These are phyloP conservation scores for Heliconius himera DNA, from an alignment of 1,140 invertebrate genomes.

Conservation along the genomic window DNA sequence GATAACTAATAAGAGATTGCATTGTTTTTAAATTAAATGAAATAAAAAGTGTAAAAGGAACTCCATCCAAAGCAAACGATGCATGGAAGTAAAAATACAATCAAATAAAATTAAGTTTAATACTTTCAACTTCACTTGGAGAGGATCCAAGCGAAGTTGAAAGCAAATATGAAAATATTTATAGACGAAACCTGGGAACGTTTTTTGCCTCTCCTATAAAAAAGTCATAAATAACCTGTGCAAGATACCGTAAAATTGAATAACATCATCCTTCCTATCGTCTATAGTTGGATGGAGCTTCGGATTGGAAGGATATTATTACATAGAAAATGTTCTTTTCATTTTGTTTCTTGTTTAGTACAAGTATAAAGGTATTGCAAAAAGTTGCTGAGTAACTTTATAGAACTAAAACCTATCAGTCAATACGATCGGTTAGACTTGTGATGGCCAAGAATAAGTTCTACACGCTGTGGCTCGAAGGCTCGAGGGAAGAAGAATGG, in stretches of 20 bases:
- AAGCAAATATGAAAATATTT: not conserved
- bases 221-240: not conserved
- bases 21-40: not conserved
- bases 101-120: not conserved
- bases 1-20: not conserved
- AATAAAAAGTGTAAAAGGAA: not conserved
- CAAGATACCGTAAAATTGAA: not conserved
- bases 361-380: no score
- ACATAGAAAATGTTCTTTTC: not conserved
- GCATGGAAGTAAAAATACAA: not conserved
- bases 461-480: not conserved
- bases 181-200: not conserved
- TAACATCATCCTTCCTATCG: not conserved
- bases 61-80: not conserved
- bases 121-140: not conserved
- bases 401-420: slow-evolving; percentile 1
- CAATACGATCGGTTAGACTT: slow-evolving; percentile 3
- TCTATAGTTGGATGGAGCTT: not conserved
- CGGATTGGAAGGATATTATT: no score
- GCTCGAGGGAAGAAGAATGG: not conserved
- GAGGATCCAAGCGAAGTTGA: not conserved
- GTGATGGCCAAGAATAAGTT: not conserved
- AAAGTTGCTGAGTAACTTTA: not conserved
- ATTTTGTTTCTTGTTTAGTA: no score
- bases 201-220: not conserved